Evolutionary conservation across 2,113 vertebrate genomes (phyloP), one percentile per base, ranked within the genome.

Genomic region (Toxotes chatareus): DNA sequence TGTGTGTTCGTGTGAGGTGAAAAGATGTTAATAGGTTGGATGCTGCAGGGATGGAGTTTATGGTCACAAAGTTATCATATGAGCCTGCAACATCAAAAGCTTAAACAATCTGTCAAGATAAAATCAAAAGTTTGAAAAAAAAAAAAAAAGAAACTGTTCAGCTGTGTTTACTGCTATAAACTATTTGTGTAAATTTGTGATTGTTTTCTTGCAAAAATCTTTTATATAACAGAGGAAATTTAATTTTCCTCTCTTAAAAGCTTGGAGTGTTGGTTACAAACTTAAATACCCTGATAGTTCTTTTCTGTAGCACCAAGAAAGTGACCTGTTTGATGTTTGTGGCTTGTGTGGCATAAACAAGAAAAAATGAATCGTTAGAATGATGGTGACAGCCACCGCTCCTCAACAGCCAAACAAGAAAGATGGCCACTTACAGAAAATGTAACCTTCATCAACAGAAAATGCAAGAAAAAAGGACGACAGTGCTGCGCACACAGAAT

Each of bases 1-100:
- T 49, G 27, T 85, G 70, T 64, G 76, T 75, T 34, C 66, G 71
- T 68, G 31, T 40, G 68, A 84, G 69, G 44, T 64, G 68, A 79
- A 61, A 60, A 65, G 21, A 47, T 85, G 49, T 72, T 77, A 84
- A 84, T 64, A 34, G 27, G 16, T 53, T 40, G 14, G 23, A 44
- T 34, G 53, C 44, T 72, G 51, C 67, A 75, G 19, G 21, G 16
- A 31, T 17, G 65, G 5, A 34, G 38, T 0, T 59, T 21, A 42
- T 79, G 42, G 74, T 55, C 11, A 66, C 67, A 73, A 72, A 57
- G 19, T 13, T 66, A 44, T 13, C 27, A 32, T 32, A n/a, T 63
- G 44, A 75, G 73, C 62, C 3, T 55, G 42, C 7, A 67, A 67
- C 31, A 77, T 71, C 12, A 57, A 6, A 49, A 6, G 44, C 16